phyloP scores from a whole-genome alignment of 1,140 invertebrate genomes.

The Zaprionus ornatus region DNA sequence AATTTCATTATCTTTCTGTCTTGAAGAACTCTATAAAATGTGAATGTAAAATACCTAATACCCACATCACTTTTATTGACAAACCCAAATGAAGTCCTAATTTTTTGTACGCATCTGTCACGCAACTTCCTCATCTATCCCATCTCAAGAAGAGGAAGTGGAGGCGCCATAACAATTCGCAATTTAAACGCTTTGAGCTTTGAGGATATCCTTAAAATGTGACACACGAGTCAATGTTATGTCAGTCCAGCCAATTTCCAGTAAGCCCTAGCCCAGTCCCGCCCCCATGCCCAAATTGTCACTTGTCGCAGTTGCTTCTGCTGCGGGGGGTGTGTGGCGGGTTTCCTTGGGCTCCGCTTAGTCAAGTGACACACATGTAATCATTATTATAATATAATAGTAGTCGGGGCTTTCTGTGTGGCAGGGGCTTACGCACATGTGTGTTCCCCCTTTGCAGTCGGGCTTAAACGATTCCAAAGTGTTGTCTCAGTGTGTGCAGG shows the following conservation, averaged over 20 bases:
- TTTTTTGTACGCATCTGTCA: constrained; percentile 1
- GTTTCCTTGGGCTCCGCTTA: constrained; percentile 16
- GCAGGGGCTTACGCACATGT: constrained; percentile 46
- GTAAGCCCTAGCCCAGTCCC: background rate
- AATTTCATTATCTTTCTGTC: background rate
- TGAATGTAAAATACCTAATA: background rate
- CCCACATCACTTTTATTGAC: background rate
- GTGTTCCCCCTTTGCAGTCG: constrained; percentile 15
- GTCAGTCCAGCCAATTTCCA: constrained; percentile 36
- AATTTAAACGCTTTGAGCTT: constrained; percentile 17
- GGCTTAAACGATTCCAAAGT: constrained; percentile 45
- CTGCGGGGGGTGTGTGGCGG: background rate
- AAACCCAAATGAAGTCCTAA: background rate
- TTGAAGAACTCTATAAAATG: background rate
- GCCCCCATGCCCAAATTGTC: constrained; percentile 29
- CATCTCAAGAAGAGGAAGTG: background rate
- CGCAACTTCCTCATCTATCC: background rate
- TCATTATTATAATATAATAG: constrained; percentile 54
- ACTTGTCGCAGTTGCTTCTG: constrained; percentile 25
- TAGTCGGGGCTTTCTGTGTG: constrained; percentile 3
- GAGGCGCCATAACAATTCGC: constrained; percentile 11
- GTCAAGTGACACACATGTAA: constrained; percentile 59
- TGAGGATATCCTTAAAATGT: constrained; percentile 31
- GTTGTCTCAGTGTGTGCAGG: constrained; percentile 10
- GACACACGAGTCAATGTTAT: constrained; percentile 28